These are phyloP conservation scores for Kryptopterus vitreolus DNA, from an alignment of 2,797 vertebrate genomes.

Conservation along the genomic window DNA sequence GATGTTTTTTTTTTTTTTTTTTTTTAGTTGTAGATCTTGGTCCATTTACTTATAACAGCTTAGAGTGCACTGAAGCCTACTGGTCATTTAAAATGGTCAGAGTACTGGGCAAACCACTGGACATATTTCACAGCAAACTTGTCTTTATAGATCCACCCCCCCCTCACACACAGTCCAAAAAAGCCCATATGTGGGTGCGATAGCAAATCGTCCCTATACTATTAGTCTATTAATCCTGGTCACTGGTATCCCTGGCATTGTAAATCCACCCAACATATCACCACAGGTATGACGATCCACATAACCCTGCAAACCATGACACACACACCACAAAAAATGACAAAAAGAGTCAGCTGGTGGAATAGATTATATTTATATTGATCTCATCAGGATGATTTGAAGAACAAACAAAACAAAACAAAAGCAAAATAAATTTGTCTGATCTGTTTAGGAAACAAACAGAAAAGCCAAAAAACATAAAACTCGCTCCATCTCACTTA, in stretches of 20 bases:
- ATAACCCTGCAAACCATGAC: neutral
- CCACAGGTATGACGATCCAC: neutral
- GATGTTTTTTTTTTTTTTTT: too few relatives aligned
- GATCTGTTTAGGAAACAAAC: slow-evolving; percentile 59
- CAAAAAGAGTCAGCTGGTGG: slow-evolving; percentile 47
- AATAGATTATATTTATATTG: slow-evolving; percentile 70
- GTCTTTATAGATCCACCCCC: too few relatives aligned
- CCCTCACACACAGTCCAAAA: too few relatives aligned
- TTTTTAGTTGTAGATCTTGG: too few relatives aligned
- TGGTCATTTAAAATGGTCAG: too few relatives aligned
- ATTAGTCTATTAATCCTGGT: neutral
- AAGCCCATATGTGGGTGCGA: neutral
- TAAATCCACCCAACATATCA: neutral
- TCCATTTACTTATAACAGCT: too few relatives aligned
- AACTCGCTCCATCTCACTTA: slow-evolving; percentile 40
- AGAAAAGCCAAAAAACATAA: slow-evolving; percentile 55
- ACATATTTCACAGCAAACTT: too few relatives aligned
- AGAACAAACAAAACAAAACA: slow-evolving; percentile 65
- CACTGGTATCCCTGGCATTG: neutral
- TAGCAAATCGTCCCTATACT: neutral
- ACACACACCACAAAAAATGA: slow-evolving; percentile 1
- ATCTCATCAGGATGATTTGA: slow-evolving; percentile 69
- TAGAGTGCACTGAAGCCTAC: too few relatives aligned
- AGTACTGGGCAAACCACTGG: too few relatives aligned
- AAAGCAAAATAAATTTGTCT: slow-evolving; percentile 61